Conservation (phyloP, 2,888 invertebrate genomes). For the Limnephilus rhombicus region DNA sequence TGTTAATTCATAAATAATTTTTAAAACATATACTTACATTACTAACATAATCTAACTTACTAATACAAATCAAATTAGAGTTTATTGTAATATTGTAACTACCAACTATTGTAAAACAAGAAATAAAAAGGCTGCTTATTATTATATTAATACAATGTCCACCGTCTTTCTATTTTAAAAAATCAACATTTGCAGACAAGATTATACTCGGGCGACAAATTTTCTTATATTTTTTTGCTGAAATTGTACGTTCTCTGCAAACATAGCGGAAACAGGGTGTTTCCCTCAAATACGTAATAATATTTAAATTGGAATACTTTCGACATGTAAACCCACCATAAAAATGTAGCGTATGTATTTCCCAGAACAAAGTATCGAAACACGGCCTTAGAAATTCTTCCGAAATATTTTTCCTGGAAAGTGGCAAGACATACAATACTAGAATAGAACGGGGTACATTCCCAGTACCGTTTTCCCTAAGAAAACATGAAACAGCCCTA, state of each 20-base stretch:
- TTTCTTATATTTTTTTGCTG: neutral
- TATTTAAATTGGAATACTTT: neutral
- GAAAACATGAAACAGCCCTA: constrained; percentile 51
- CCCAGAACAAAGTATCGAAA: neutral
- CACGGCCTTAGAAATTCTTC: neutral
- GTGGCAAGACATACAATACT: constrained; percentile 7
- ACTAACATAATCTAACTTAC: too few relatives aligned
- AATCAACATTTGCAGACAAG: neutral
- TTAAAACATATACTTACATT: too few relatives aligned
- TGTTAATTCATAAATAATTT: too few relatives aligned
- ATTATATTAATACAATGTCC: too few relatives aligned
- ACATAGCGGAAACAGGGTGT: neutral
- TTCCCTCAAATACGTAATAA: neutral
- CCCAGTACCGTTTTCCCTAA: constrained; percentile 33
- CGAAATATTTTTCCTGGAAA: neutral
- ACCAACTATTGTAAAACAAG: too few relatives aligned
- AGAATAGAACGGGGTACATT: neutral
- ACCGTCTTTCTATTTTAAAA: neutral
- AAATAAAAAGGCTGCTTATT: too few relatives aligned
- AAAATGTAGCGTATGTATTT: neutral
- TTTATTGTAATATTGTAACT: too few relatives aligned
- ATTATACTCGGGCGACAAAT: neutral
- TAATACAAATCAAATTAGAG: too few relatives aligned
- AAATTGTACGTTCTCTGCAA: neutral
- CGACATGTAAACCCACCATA: neutral